These are phyloP conservation scores for Drosophila nannoptera DNA, from an alignment of 1,140 invertebrate species.

Conservation along the genomic window DNA sequence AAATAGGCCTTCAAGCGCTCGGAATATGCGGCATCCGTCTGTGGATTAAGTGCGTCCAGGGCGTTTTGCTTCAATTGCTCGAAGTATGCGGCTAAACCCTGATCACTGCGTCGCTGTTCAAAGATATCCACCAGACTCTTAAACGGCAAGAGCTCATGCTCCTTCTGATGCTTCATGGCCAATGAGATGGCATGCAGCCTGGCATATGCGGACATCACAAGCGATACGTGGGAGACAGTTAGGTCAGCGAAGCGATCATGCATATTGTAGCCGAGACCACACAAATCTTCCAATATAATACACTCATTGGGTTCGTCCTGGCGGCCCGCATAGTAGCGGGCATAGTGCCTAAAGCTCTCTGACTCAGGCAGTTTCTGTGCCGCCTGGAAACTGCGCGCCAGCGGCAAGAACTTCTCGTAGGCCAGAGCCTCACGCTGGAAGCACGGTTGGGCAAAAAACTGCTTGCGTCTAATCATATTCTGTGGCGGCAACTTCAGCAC, in stretches of 20 bases:
- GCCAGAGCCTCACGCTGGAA: constrained; percentile 73
- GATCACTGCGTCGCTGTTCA: constrained; percentile 49
- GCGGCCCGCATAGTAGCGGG: constrained; percentile 77
- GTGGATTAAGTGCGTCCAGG: constrained; percentile 27
- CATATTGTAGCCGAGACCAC: constrained; percentile 77
- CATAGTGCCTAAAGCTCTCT: constrained; percentile 65
- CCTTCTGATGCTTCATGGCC: constrained; percentile 77
- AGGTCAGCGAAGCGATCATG: constrained; percentile 79
- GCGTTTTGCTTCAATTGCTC: constrained; percentile 59
- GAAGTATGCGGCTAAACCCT: constrained; percentile 51
- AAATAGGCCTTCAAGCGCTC: constrained; percentile 47
- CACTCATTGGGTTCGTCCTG: constrained; percentile 78
- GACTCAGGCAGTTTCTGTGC: constrained; percentile 47
- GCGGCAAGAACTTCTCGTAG: constrained; percentile 76
- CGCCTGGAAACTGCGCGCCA: constrained; percentile 67
- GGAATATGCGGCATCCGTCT: constrained; percentile 22
- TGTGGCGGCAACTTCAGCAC: constrained; percentile 72
- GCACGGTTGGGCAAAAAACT: constrained; percentile 63
- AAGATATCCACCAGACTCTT: constrained; percentile 71
- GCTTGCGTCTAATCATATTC: constrained; percentile 60
- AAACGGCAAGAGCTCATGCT: constrained; percentile 52
- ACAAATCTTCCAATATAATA: constrained; percentile 81
- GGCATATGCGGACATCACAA: constrained; percentile 80
- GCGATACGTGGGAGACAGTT: constrained; percentile 77
- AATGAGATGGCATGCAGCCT: constrained; percentile 81